phyloP scores from a whole-genome alignment of 2,888 invertebrate species.

The Tricholauxania praeusta region DNA sequence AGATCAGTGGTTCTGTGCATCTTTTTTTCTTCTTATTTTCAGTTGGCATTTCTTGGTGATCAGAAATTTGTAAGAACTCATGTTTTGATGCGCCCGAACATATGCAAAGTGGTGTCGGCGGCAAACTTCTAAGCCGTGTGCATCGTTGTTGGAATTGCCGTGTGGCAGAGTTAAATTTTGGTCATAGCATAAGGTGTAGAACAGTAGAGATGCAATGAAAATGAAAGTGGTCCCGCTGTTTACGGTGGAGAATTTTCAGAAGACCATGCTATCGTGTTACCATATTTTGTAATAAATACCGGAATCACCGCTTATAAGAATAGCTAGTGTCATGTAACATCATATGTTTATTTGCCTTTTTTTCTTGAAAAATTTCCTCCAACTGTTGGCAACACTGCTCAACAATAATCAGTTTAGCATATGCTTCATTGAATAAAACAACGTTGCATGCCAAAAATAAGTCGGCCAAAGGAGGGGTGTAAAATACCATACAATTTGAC shows the following conservation, averaged over 20 bases:
- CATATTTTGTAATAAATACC: neutral
- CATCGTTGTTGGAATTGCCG: neutral
- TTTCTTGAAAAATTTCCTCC: neutral
- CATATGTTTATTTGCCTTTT: too few relatives aligned
- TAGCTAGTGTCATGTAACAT: too few relatives aligned
- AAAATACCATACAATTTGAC: constrained; percentile 21
- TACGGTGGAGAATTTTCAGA: neutral
- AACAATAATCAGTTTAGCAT: constrained; percentile 25
- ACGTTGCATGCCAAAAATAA: neutral
- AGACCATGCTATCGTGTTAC: neutral
- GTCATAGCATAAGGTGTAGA: neutral
- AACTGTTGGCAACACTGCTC: neutral
- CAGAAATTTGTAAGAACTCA: constrained; percentile 30
- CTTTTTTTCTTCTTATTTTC: too few relatives aligned
- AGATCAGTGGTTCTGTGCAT: constrained; percentile 13
- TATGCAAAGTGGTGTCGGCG: constrained; percentile 36
- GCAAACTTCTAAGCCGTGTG: constrained; percentile 37
- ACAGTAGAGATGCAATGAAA: neutral
- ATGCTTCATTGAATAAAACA: constrained; percentile 18
- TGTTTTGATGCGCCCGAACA: constrained; percentile 32
- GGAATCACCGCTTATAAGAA: too few relatives aligned
- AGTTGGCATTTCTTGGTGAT: neutral
- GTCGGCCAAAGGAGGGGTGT: neutral
- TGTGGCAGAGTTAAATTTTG: constrained; percentile 21
- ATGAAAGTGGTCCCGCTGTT: constrained; percentile 19